A percentile compares a stretch with the other conserved stretches of the same genome.
phyloP scores from a whole-genome alignment of 92 coral and sea anemone genomes.

The Zoanthus sociatus region DNA sequence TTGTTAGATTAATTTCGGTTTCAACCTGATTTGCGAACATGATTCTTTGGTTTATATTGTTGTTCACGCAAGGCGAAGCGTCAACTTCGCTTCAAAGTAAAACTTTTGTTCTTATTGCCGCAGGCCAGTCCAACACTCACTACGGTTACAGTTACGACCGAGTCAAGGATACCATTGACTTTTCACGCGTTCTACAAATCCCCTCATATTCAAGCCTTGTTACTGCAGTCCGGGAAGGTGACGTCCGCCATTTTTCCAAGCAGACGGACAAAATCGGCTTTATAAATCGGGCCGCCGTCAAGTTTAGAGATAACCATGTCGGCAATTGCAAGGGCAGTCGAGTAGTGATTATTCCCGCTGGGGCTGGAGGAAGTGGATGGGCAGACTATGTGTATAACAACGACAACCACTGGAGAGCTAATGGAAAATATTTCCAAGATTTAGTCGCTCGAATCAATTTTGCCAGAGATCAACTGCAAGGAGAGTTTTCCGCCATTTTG shows the following conservation, averaged over 20 bases:
- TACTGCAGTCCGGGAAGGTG: slow-evolving; percentile 29
- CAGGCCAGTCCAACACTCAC: slow-evolving; percentile 39
- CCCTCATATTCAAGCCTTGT: slow-evolving; percentile 7
- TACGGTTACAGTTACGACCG: slow-evolving; percentile 28
- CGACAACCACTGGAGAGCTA: slow-evolving; percentile 28
- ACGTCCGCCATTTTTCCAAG: slow-evolving; percentile 32
- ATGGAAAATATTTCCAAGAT: slow-evolving; percentile 24
- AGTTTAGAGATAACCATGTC: slow-evolving; percentile 32
- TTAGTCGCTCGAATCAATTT: slow-evolving; percentile 19
- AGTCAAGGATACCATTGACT: slow-evolving; percentile 26
- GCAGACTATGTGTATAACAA: slow-evolving; percentile 12
- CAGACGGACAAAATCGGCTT: slow-evolving; percentile 36
- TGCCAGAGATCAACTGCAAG: slow-evolving; percentile 28
- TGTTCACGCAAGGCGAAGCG: not conserved
- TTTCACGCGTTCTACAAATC: slow-evolving; percentile 22
- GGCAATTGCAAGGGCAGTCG: slow-evolving; percentile 32
- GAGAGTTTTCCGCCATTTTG: slow-evolving; percentile 33
- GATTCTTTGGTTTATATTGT: not conserved
- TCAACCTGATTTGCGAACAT: not conserved
- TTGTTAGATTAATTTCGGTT: not conserved
- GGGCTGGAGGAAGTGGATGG: slow-evolving; percentile 38
- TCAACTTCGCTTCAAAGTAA: slow-evolving; percentile 3
- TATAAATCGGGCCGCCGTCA: slow-evolving; percentile 28
- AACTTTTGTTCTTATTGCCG: slow-evolving; percentile 20
- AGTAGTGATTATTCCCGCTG: slow-evolving; percentile 31